Evolutionary conservation across 2,888 invertebrate species (phyloP), one percentile per base, ranked within the genome.

Genomic region (Eupithecia insigniata): DNA sequence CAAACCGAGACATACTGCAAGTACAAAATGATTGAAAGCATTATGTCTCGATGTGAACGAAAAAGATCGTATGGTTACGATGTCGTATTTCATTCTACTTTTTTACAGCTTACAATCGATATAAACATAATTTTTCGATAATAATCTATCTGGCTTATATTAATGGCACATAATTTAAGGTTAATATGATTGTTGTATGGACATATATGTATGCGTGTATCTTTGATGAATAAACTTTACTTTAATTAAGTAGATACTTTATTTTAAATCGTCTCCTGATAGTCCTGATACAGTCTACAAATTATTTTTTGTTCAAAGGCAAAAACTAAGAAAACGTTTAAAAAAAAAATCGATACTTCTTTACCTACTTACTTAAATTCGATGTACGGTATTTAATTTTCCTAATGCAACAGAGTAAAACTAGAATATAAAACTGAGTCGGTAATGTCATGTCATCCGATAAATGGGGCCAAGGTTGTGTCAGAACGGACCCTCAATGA

Each of bases 361-460:
- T n/a, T n/a, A n/a, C n/a, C n/a, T 8, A 46, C 46, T 46, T 46
- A 46, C 6, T 1, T n/a, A n/a, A n/a, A n/a, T n/a, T n/a, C n/a
- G n/a, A n/a, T n/a, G n/a, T n/a, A n/a, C n/a, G n/a, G n/a, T n/a
- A n/a, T n/a, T n/a, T n/a, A n/a, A n/a, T 8, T n/a, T 51, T 51
- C 46, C 22, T 51, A 8, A 51, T 51, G 46, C 46, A 51, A 43
- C n/a, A 43, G 7, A 51, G 46, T 51, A 51, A 22, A 51, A 22
- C 46, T 22, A n/a, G n/a, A 46, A 22, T 51, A 22, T 51, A 51
- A n/a, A 22, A 51, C 46, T 22, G 43, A 43, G 22, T 51, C 10
- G 46, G 46, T 51, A 18, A 51, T 51, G 46, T 51, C 43, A 51
- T 51, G 46, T 22, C 46, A 51, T 22, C 46, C 46, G 46, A n/a